phyloP scores from a whole-genome alignment of 2,888 invertebrate genomes.

The Melinaea marsaeus region DNA sequence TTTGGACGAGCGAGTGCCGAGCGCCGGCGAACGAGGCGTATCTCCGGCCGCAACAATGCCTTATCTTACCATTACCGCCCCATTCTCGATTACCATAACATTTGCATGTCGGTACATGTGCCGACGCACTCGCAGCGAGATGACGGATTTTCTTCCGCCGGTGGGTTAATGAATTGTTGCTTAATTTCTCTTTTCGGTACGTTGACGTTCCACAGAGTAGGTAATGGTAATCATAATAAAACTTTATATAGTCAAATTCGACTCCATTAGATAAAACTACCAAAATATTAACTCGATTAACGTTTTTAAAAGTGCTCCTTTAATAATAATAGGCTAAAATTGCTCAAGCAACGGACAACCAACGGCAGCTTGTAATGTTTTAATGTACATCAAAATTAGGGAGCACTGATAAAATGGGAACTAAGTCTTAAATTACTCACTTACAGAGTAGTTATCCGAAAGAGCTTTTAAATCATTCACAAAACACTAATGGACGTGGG shows the following conservation, averaged over 20 bases:
- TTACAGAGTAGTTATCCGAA: slow-evolving; percentile 78
- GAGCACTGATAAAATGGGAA: slow-evolving; percentile 77
- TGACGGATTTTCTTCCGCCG: slow-evolving; percentile 76
- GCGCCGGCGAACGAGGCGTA: slow-evolving; percentile 47
- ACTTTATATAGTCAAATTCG: too few species aligned
- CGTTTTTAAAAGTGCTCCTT: too few species aligned
- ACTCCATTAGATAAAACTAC: too few species aligned
- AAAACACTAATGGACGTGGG: slow-evolving; percentile 78
- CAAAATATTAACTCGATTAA: too few species aligned
- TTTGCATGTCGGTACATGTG: slow-evolving; percentile 56
- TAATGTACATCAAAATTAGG: slow-evolving; percentile 77
- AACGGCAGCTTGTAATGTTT: slow-evolving; percentile 59
- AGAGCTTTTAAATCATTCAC: slow-evolving; percentile 79
- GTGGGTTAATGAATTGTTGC: slow-evolving; percentile 27
- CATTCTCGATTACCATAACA: slow-evolving; percentile 73
- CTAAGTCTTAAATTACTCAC: slow-evolving; percentile 78
- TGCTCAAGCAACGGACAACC: slow-evolving; percentile 28
- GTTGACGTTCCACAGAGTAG: too few species aligned
- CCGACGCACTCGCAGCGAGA: slow-evolving; percentile 66
- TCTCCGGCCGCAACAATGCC: slow-evolving; percentile 65
- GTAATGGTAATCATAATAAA: too few species aligned
- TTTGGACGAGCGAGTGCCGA: slow-evolving; percentile 27
- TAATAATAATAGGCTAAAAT: slow-evolving; percentile 9
- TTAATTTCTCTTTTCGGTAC: slow-evolving; percentile 8
- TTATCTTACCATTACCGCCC: slow-evolving; percentile 72